These are phyloP conservation scores for Aethes cnicana DNA, from an alignment of 2,888 invertebrate genomes.

Conservation along the genomic window DNA sequence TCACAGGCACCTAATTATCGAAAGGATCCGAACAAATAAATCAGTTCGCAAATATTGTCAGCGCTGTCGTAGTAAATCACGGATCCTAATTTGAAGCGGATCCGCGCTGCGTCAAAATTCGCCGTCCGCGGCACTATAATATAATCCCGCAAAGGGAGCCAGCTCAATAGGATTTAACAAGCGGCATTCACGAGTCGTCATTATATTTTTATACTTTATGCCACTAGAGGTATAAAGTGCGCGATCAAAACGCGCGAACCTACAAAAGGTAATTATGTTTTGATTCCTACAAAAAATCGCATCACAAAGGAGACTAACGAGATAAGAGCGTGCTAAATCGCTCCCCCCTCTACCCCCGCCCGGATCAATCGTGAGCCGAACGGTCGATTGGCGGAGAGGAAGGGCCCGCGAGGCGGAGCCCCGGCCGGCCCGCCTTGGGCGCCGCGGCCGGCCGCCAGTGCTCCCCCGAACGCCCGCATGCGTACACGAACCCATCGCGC, in stretches of 20 bases:
- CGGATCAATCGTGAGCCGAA: slow-evolving; percentile 71
- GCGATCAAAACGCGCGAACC: slow-evolving; percentile 80
- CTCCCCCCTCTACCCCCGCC: slow-evolving; percentile 68
- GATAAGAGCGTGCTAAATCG: slow-evolving; percentile 83
- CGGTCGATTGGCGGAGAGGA: slow-evolving; percentile 77
- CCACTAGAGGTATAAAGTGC: slow-evolving; percentile 75
- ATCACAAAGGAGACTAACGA: slow-evolving; percentile 83
- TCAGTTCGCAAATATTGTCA: slow-evolving; percentile 61
- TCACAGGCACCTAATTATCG: slow-evolving; percentile 16
- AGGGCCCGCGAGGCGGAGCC: slow-evolving; percentile 47
- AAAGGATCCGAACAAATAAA: slow-evolving; percentile 48
- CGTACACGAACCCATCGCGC: slow-evolving; percentile 75
- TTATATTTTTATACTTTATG: slow-evolving; percentile 82
- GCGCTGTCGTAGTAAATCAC: slow-evolving; percentile 67
- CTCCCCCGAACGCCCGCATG: slow-evolving; percentile 77
- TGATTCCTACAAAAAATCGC: slow-evolving; percentile 79
- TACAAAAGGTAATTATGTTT: slow-evolving; percentile 83
- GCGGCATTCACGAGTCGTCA: slow-evolving; percentile 77
- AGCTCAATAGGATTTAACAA: slow-evolving; percentile 81
- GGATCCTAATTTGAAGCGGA: slow-evolving; percentile 76
- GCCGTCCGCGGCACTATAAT: slow-evolving; percentile 51
- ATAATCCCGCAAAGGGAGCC: slow-evolving; percentile 73
- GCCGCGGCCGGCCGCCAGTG: slow-evolving; percentile 64
- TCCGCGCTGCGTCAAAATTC: slow-evolving; percentile 57
- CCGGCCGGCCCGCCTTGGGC: slow-evolving; percentile 41